A percentile compares a stretch with the other conserved stretches of the same genome.
Conservation (phyloP, 2,888 invertebrate species). For the Venusia cambrica region DNA sequence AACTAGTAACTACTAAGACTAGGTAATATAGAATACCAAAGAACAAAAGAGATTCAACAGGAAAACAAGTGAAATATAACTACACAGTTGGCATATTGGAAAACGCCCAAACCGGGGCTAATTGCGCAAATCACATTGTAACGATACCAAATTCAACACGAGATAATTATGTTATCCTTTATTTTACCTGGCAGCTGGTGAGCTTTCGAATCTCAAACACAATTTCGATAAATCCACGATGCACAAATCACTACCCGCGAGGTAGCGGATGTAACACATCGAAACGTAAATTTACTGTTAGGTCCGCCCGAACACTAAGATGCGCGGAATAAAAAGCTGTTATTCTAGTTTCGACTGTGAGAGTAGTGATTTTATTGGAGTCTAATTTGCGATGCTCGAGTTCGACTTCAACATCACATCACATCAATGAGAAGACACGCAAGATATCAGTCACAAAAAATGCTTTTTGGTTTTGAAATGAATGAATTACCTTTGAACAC, state of each 20-base stretch:
- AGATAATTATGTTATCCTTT: too few species aligned
- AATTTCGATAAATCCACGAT: conserved; percentile 13
- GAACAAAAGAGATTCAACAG: conserved; percentile 10
- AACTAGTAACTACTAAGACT: not conserved
- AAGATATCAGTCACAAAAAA: not conserved
- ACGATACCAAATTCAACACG: too few species aligned
- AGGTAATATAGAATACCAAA: not conserved
- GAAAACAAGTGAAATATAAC: conserved; percentile 6
- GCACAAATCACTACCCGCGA: conserved; percentile 51
- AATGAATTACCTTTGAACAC: conserved; percentile 11
- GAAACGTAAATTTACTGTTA: conserved; percentile 56
- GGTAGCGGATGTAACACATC: conserved; percentile 61
- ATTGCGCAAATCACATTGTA: not conserved
- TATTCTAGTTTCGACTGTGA: conserved; percentile 52
- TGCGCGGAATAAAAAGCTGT: conserved; percentile 47
- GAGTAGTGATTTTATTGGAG: conserved; percentile 35
- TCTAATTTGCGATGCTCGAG: conserved; percentile 30
- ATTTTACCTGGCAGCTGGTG: conserved; percentile 23
- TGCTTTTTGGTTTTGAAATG: not conserved
- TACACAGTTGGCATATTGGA: conserved; percentile 8
- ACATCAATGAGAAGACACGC: not conserved
- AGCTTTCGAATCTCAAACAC: too few species aligned
- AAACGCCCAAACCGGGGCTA: conserved; percentile 9
- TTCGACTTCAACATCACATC: conserved; percentile 12
- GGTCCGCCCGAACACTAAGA: conserved; percentile 38